Evolutionary conservation across 2,113 vertebrate species (phyloP).

Genomic region (rabbit (Oryctolagus cuniculus)): mOryCun1.1 NC_091451.1:17566501-17567000

Average conservation of each 20-base stretch:
- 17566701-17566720: slow-evolving; percentile 31
- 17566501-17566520: slow-evolving; percentile 50
- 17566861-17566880: neutral
- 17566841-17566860: neutral
- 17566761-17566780: slow-evolving; percentile 2
- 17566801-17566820: neutral
- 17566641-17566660: neutral
- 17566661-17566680: slow-evolving; percentile 3
- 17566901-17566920: neutral
- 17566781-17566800: neutral
- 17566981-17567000: neutral
- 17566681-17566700: neutral
- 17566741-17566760: neutral
- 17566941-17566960: neutral
- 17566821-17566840: neutral
- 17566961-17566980: neutral
- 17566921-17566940: neutral
- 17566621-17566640: slow-evolving; percentile 20
- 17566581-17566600: neutral
- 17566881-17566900: neutral
- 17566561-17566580: slow-evolving; percentile 25
- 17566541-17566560: slow-evolving; percentile 34
- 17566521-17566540: slow-evolving; percentile 58
- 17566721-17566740: neutral
- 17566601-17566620: neutral